Evolutionary conservation across 2,797 vertebrate genomes (phyloP).

Genomic region (Streptopelia turtur): DNA sequence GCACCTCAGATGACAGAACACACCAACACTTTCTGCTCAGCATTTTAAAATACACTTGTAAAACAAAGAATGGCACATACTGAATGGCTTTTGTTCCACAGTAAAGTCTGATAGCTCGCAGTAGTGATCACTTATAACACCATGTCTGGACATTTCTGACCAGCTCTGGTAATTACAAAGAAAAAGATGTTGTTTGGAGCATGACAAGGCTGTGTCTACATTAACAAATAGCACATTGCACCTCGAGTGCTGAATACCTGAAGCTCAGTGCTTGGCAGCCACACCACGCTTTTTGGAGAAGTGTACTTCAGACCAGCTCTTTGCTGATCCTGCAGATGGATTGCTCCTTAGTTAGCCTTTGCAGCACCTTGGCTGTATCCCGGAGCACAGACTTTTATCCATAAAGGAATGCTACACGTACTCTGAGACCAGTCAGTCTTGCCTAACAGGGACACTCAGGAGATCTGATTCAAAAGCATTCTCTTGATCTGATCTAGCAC

Average conservation of each 20-base stretch:
- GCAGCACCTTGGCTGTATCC: not conserved
- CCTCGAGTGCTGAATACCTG: not conserved
- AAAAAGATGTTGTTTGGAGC: not conserved
- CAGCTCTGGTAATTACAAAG: not conserved
- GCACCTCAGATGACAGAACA: not conserved
- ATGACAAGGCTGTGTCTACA: not conserved
- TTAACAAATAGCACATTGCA: not conserved
- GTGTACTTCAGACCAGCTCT: not conserved
- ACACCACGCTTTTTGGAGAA: not conserved
- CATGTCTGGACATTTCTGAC: not conserved
- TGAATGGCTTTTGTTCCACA: not conserved
- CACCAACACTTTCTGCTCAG: not conserved
- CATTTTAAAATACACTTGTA: not conserved
- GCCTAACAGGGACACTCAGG: fast-evolving
- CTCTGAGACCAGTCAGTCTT: not conserved
- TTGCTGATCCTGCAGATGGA: not conserved
- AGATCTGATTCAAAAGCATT: not conserved
- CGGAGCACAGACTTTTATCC: fast-evolving
- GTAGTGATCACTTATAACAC: not conserved
- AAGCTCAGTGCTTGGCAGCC: not conserved
- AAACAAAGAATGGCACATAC: not conserved
- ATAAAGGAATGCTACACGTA: not conserved
- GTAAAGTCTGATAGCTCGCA: not conserved
- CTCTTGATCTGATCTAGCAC: not conserved
- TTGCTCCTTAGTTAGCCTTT: fast-evolving